Evolutionary conservation across 1,140 invertebrate species (phyloP).

Genomic region (Lepidurus couesii): DNA sequence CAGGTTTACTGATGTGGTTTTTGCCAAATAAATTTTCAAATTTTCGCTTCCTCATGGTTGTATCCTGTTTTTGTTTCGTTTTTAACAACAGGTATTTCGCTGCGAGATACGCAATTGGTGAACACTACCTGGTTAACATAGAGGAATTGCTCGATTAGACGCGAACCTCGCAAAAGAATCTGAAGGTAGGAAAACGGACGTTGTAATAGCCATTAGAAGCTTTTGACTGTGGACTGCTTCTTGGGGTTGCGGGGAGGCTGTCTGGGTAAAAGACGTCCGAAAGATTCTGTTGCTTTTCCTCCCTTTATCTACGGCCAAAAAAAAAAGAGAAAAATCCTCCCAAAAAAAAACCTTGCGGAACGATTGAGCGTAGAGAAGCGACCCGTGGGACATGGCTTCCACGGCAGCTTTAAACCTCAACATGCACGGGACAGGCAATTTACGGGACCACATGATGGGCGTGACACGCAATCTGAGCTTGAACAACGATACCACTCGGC

Average conservation of each 20-base stretch:
- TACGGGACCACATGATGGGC: slow-evolving; percentile 11
- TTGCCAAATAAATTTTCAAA: no score
- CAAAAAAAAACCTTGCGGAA: slow-evolving; percentile 25
- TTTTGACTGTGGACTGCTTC: slow-evolving; percentile 19
- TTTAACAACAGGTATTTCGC: background rate
- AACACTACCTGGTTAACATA: background rate
- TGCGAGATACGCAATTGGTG: background rate
- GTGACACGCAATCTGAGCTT: slow-evolving; percentile 13
- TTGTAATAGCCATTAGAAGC: background rate
- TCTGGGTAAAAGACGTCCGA: background rate
- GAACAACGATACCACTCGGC: slow-evolving; percentile 7
- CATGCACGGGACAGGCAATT: slow-evolving; percentile 14
- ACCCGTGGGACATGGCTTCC: slow-evolving; percentile 16
- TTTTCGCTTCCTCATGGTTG: no score
- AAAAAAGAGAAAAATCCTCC: background rate
- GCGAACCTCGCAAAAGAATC: background rate
- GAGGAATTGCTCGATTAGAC: background rate
- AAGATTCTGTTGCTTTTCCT: background rate
- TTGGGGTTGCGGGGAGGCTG: background rate
- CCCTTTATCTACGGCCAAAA: background rate
- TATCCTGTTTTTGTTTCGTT: background rate
- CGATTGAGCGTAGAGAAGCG: background rate
- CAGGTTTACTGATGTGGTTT: no score
- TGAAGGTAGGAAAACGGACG: slow-evolving; percentile 21
- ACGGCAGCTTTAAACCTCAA: slow-evolving; percentile 14